Conservation (phyloP, 2,888 invertebrate species). For the Caprella mutica region DNA sequence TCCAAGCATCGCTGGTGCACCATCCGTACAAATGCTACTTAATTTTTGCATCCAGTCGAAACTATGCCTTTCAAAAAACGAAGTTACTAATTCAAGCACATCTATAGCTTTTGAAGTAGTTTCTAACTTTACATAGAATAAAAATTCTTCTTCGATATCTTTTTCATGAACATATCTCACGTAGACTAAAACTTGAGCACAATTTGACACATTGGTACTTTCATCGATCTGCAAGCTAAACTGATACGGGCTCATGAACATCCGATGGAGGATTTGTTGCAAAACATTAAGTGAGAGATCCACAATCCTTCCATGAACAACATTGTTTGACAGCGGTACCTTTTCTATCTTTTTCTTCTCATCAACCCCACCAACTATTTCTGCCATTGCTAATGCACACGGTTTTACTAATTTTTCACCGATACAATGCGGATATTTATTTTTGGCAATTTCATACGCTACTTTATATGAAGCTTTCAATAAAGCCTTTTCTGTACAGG, state of each 20-base stretch:
- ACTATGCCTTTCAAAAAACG: conserved; percentile 4
- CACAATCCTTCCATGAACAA: background rate
- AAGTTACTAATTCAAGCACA: conserved; percentile 2
- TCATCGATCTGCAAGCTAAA: conserved; percentile 13
- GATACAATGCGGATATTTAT: background rate
- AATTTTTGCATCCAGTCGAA: conserved; percentile 4
- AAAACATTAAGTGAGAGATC: background rate
- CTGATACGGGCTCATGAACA: background rate
- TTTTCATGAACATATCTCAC: conserved; percentile 12
- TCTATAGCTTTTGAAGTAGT: conserved; percentile 13
- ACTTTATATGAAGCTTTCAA: background rate
- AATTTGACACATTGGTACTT: conserved; percentile 9
- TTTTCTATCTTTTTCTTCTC: background rate
- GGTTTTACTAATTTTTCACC: background rate
- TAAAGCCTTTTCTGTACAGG: background rate
- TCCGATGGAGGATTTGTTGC: background rate
- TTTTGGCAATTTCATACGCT: background rate
- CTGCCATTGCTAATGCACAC: background rate
- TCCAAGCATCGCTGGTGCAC: no score
- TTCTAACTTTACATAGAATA: conserved; percentile 14
- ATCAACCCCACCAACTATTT: background rate
- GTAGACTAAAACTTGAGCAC: conserved; percentile 6
- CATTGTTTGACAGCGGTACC: background rate
- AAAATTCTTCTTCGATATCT: conserved; percentile 14
- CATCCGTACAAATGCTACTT: background rate